phyloP scores from a whole-genome alignment of 2,888 invertebrate species.

The Xanthostigma xanthostigma region DNA sequence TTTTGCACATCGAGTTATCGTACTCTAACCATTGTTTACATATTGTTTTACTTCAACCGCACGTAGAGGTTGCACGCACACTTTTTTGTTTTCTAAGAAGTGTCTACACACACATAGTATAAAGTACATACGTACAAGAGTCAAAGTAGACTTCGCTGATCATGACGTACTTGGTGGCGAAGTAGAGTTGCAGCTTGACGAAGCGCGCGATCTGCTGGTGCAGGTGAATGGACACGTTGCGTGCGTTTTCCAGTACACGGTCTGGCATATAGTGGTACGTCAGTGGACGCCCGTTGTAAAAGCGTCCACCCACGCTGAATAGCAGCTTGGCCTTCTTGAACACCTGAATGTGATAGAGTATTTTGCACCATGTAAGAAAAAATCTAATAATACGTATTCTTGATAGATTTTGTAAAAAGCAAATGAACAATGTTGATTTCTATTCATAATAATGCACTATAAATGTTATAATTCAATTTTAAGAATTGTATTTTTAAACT shows the following conservation, averaged over 20 bases:
- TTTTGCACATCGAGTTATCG: no score
- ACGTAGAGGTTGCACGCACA: no score
- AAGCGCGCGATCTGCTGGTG: conserved; percentile 44
- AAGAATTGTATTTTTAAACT: no score
- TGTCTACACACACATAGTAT: not conserved
- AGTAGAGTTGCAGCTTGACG: conserved; percentile 46
- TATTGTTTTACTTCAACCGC: no score
- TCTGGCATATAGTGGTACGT: conserved; percentile 44
- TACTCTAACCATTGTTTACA: no score
- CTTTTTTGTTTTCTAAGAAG: no score
- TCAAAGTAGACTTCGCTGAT: conserved; percentile 52
- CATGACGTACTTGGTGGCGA: conserved; percentile 55
- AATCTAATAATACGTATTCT: no score
- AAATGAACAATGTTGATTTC: no score
- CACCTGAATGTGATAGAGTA: conserved; percentile 37
- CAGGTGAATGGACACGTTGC: conserved; percentile 51
- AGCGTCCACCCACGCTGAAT: conserved; percentile 44
- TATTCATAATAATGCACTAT: no score
- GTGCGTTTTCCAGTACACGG: conserved; percentile 43
- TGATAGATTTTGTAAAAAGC: no score
- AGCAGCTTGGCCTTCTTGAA: conserved; percentile 49
- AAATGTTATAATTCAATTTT: no score
- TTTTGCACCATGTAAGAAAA: no score
- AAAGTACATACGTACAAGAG: conserved; percentile 30
- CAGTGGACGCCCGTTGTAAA: conserved; percentile 37